Conservation (phyloP, 2,113 vertebrate species). For the Holacanthus passer region DNA sequence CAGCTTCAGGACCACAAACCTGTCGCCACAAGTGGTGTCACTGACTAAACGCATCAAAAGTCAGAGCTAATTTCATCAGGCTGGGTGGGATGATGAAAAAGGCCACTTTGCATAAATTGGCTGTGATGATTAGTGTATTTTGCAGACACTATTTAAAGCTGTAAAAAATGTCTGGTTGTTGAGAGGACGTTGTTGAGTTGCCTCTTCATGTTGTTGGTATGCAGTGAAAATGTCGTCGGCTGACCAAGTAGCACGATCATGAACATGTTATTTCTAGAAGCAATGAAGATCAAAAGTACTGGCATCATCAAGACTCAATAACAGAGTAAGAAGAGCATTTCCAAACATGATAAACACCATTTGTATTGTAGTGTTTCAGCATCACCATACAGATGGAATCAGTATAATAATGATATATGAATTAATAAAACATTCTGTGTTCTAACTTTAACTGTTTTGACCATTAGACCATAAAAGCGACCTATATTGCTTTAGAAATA, state of each 20-base stretch:
- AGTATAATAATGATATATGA: neutral
- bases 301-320: no score
- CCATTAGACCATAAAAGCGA: neutral
- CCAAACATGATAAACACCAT: neutral
- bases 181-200: constrained; percentile 7
- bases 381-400: neutral
- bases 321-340: neutral
- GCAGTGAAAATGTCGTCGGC: neutral
- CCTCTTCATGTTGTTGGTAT: constrained; percentile 8
- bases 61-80: constrained; percentile 36
- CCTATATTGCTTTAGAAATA: no score
- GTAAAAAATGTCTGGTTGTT: constrained; percentile 12
- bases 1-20: constrained; percentile 43
- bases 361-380: neutral
- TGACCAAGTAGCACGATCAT: neutral
- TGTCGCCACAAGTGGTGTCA: constrained; percentile 48
- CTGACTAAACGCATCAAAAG: constrained; percentile 36
- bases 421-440: neutral
- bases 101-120: constrained; percentile 20
- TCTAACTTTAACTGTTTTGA: neutral
- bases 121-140: constrained; percentile 26
- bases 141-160: neutral
- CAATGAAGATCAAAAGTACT: neutral
- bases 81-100: constrained; percentile 17
- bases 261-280: neutral